Percentiles rank a stretch among this genome's conserved stretches.
These are phyloP conservation scores for Brachionichthys hirsutus DNA, from an alignment of 2,113 vertebrate genomes.

Conservation along the genomic window DNA sequence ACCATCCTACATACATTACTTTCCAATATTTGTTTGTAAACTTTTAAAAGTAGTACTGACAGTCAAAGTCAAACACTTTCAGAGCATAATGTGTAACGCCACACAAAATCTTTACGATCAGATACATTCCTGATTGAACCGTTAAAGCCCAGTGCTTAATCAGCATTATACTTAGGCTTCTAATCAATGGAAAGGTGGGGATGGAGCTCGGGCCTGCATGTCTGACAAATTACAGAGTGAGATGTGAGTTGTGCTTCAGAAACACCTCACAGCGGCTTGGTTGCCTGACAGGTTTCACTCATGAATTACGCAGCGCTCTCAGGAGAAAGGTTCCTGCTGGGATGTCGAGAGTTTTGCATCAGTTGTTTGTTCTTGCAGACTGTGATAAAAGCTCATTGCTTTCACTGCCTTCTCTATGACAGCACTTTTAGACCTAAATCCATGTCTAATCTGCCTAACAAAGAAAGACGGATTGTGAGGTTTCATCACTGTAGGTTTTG, in stretches of 20 bases:
- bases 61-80: conserved; percentile 36
- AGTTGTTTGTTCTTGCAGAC: conserved; percentile 45
- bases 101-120: conserved; percentile 35
- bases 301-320: conserved; percentile 34
- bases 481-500: conserved; percentile 35
- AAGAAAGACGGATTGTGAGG: conserved; percentile 2
- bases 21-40: background rate
- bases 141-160: conserved; percentile 51
- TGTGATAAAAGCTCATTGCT: conserved; percentile 32
- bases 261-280: conserved; percentile 18
- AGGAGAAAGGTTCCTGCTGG: conserved; percentile 35
- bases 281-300: conserved; percentile 49
- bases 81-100: conserved; percentile 5
- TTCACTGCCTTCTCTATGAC: conserved; percentile 7
- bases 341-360: conserved; percentile 57
- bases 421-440: conserved; percentile 7
- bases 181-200: conserved; percentile 56
- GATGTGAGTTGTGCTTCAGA: conserved; percentile 20
- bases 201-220: background rate
- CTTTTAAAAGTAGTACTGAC: background rate
- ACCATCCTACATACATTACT: background rate
- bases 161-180: conserved; percentile 44
- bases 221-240: conserved; percentile 37
- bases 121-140: conserved; percentile 42
- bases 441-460: conserved; percentile 32